These are phyloP conservation scores for Drosophila lacertosa DNA, from an alignment of 1,140 invertebrate genomes.

Conservation along the genomic window DNA sequence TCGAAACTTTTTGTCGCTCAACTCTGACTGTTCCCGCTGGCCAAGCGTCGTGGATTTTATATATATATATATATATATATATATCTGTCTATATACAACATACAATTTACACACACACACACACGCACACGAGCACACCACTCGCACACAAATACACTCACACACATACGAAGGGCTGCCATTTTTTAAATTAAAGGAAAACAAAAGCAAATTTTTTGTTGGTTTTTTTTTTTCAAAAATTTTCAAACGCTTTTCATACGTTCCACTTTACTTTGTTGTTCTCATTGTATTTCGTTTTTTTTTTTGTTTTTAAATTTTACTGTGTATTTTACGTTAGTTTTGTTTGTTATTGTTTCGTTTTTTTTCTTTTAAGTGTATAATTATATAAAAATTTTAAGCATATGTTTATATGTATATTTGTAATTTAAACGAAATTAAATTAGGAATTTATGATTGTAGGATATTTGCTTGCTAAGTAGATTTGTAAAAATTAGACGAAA, in stretches of 20 bases:
- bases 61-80: neutral
- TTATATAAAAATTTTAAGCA: conserved; percentile 80
- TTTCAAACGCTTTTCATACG: conserved; percentile 72
- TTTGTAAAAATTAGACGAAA: conserved; percentile 71
- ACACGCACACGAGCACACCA: neutral
- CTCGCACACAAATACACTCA: conserved; percentile 7
- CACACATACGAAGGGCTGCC: conserved; percentile 5
- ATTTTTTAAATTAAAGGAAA: conserved; percentile 56
- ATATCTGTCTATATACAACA: conserved; percentile 7
- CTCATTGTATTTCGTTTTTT: conserved; percentile 45
- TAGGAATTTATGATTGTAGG: conserved; percentile 78
- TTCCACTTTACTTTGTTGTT: conserved; percentile 71
- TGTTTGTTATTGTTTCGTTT: conserved; percentile 60
- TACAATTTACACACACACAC: conserved; percentile 28
- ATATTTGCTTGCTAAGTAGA: conserved; percentile 67
- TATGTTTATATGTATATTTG: conserved; percentile 64
- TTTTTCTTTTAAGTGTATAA: conserved; percentile 69
- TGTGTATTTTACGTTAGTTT: conserved; percentile 46
- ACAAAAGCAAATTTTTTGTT: conserved; percentile 46
- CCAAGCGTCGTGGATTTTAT: conserved; percentile 10
- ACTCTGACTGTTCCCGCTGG: conserved; percentile 19
- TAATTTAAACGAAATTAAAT: conserved; percentile 82
- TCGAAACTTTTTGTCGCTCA: conserved; percentile 27
- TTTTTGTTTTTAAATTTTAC: conserved; percentile 27
- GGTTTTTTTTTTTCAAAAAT: conserved; percentile 71